Base-by-base conservation (phyloP, 2,797 vertebrate genomes). In the Danio albolineatus region DNA sequence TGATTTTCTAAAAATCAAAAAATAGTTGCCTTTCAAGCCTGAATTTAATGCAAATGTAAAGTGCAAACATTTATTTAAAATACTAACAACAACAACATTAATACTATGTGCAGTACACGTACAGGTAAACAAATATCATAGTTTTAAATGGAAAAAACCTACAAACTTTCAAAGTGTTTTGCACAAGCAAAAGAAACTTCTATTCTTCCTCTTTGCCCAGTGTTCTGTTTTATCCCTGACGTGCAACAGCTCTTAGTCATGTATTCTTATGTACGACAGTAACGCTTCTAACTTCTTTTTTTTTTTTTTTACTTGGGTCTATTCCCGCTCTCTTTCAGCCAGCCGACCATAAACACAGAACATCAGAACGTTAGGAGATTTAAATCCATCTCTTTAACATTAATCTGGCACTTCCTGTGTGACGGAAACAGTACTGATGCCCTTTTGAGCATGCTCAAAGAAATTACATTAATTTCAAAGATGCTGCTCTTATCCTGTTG, bases 401-500 rank as follows among this genome's bases (percentile, higher is more conserved):
- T 83, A 86, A 90, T 89, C 86, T 90, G 83, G 85, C 89, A 85
- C 88, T 93, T 94, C 91, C 92, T 92, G 91, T 89, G 76, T 86
- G 65, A 86, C 90, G 87, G 91, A 83, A 84, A 70, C 70, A 7
- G 21, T 44, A 19, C 77, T 49, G 76, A 54, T 75, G 81, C 73
- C 78, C 88, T 86, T 90, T 83, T 88, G 83, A 87, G 88, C 89
- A 85, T 88, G 88, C 87, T 94, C 88, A 88, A 89, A 92, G 91
- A 91, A 93, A 93, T 87, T 53, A 87, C 88, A 92, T 89, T 87
- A 92, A 84, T 94, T 92, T 91, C 88, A 90, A 88, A 90, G 87
- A 88, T 89, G 86, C 90, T 83, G 79, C 78, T 39, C 85, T 79
- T 89, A 90, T 92, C 92, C 91, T 90, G 89, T 85, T 87, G 88